Conservation (phyloP, 2,888 invertebrate genomes). For the Phortica okadai region DNA sequence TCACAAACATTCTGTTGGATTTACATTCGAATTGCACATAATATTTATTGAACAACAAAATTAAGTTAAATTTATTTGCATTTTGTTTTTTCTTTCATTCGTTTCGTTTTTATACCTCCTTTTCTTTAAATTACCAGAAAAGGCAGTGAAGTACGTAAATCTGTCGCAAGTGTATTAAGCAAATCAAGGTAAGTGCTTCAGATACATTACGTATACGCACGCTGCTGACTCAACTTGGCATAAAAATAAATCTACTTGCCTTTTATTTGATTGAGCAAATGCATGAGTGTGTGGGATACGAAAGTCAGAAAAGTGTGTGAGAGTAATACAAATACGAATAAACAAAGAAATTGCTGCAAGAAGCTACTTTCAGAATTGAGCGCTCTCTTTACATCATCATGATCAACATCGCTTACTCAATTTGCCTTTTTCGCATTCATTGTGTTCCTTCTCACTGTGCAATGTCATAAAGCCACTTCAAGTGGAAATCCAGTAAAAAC, state of each 20-base stretch:
- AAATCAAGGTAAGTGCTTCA: slow-evolving; percentile 20
- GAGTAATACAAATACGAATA: neutral
- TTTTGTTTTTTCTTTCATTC: neutral
- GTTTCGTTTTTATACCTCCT: neutral
- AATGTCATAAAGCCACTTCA: slow-evolving; percentile 5
- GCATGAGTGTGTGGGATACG: neutral
- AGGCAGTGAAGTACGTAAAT: neutral
- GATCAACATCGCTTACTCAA: slow-evolving; percentile 6
- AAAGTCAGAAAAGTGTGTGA: neutral
- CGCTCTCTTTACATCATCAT: neutral
- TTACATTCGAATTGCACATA: too few relatives aligned
- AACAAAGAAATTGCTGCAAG: neutral
- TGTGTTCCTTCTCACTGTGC: neutral
- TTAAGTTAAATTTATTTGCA: neutral
- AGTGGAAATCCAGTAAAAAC: neutral
- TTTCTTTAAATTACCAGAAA: neutral
- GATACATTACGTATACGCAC: neutral
- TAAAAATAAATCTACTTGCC: slow-evolving; percentile 4
- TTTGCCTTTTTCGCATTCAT: slow-evolving; percentile 20
- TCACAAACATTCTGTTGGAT: too few relatives aligned
- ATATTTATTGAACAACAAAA: slow-evolving; percentile 1
- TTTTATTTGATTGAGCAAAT: slow-evolving; percentile 11
- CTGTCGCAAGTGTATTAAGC: neutral
- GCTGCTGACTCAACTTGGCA: neutral
- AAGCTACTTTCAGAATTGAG: slow-evolving; percentile 25